Percentiles rank a stretch among this genome's conserved stretches.
Conservation (phyloP, 2,888 invertebrate species). For the Nomada hirtipes region DNA sequence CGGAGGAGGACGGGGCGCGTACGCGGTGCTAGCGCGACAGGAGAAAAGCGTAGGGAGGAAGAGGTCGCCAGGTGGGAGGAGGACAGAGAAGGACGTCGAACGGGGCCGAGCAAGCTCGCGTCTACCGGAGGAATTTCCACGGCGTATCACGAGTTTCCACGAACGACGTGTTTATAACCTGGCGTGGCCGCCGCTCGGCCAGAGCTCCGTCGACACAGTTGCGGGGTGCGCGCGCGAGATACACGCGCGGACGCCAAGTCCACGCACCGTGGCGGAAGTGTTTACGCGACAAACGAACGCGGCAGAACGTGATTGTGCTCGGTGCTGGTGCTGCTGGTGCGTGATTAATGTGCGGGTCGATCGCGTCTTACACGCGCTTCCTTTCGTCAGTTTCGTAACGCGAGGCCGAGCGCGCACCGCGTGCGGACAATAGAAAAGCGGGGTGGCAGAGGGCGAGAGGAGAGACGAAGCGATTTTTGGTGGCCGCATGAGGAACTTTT, state of each 20-base stretch:
- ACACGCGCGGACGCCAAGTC: neutral
- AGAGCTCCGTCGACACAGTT: conserved; percentile 18
- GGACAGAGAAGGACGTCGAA: conserved; percentile 23
- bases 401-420: neutral
- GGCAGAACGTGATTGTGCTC: conserved; percentile 65
- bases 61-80: conserved; percentile 4
- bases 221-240: neutral
- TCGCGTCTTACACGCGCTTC: conserved; percentile 43
- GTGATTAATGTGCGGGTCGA: conserved; percentile 67
- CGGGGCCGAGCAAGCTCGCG: conserved; percentile 21
- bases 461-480: neutral
- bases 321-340: conserved; percentile 67
- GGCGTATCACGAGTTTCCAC: neutral
- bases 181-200: conserved; percentile 5
- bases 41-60: conserved; percentile 11
- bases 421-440: neutral
- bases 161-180: conserved; percentile 25
- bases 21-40: conserved; percentile 24
- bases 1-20: conserved; percentile 19
- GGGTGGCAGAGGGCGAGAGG: neutral
- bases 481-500: conserved; percentile 37
- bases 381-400: conserved; percentile 18
- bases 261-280: conserved; percentile 34
- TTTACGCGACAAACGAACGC: conserved; percentile 28
- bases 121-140: conserved; percentile 33